Percentiles rank a stretch among this genome's conserved stretches.
phyloP scores from a whole-genome alignment of 1,140 invertebrate genomes.

The Eupristina koningsbergeri region DNA sequence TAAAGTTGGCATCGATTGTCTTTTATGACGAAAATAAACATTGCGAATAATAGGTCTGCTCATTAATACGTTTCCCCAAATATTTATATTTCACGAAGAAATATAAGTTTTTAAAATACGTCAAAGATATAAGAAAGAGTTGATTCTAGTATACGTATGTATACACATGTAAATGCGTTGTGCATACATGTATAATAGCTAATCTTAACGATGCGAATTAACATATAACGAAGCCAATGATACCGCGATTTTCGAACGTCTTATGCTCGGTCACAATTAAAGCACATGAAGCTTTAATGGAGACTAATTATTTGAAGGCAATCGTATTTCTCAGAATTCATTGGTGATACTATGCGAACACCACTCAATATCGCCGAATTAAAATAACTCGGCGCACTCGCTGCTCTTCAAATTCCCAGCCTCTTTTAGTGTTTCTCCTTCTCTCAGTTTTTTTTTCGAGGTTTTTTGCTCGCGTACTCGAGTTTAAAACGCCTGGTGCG shows the following conservation, averaged over 20 bases:
- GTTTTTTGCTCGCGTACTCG: not conserved
- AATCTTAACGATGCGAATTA: not conserved
- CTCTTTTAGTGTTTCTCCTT: not conserved
- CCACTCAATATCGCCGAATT: constrained; percentile 23
- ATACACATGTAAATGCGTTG: too few relatives aligned
- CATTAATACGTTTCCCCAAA: too few relatives aligned
- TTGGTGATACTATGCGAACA: constrained; percentile 13
- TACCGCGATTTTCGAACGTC: constrained; percentile 3
- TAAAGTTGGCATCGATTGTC: too few relatives aligned
- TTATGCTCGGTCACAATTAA: not conserved
- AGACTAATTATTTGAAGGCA: not conserved
- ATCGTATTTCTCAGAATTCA: constrained; percentile 9
- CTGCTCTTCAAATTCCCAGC: not conserved
- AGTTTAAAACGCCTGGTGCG: not conserved
- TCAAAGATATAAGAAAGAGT: not conserved
- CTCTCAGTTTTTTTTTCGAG: not conserved
- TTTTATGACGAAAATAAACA: not conserved
- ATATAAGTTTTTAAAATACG: not conserved
- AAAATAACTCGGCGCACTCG: constrained; percentile 19
- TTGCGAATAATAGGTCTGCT: not conserved
- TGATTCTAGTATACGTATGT: not conserved
- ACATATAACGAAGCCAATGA: not conserved
- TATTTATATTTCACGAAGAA: not conserved
- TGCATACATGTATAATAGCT: too few relatives aligned
- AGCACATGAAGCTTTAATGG: not conserved